Base-by-base conservation (phyloP, 2,797 vertebrate species). In the Chromobotia macracanthus region DNA sequence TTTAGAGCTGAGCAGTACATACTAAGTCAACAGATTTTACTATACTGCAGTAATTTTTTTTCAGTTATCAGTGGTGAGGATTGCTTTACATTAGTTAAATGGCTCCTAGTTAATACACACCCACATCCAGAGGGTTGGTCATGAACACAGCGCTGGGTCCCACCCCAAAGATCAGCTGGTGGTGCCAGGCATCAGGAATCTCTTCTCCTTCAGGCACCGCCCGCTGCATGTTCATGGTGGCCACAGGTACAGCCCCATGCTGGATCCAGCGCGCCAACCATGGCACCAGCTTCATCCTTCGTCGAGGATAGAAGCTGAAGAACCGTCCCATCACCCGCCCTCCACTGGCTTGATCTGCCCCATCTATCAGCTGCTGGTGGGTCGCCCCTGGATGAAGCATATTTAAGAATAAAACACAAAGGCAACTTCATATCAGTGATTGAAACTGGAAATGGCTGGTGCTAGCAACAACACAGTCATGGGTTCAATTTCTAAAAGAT, bases 161-260 rank as follows among this genome's bases (percentile, higher is more conserved):
- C 0, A 91, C 93, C 0, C 94, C 92, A 8, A 94, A 95, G 55
- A 95, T 88, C 46, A 94, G 91, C 87, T 94, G 93, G 67, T 94
- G 94, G 86, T 95, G 94, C 94, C 93, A 94, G 75, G 94, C 93
- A 66, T 95, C 94, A 0, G 93, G 94, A 6, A 94, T 88, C 82
- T 94, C 92, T 77, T 94, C 90, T 16, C 91, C 93, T n/a, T 90
- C 56, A 0, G 91, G 83, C 3, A 92, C 90, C 0, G 86, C 90
- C 77, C 80, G 51, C 89, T 94, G 94, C 93, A 94, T 93, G 91
- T 95, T 95, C 93, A 94, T 94, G 82, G 94, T 94, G 3, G 92
- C 93, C n/a, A 94, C 88, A 1, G 93, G 93, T 6, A 94, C 88
- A 0, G 90, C 91, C 0, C 92, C 92, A 2, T 55, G 85, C 4